These are phyloP conservation scores for Sciurus carolinensis DNA, from an alignment of 2,797 vertebrate genomes.

Conservation along the genomic window DNA sequence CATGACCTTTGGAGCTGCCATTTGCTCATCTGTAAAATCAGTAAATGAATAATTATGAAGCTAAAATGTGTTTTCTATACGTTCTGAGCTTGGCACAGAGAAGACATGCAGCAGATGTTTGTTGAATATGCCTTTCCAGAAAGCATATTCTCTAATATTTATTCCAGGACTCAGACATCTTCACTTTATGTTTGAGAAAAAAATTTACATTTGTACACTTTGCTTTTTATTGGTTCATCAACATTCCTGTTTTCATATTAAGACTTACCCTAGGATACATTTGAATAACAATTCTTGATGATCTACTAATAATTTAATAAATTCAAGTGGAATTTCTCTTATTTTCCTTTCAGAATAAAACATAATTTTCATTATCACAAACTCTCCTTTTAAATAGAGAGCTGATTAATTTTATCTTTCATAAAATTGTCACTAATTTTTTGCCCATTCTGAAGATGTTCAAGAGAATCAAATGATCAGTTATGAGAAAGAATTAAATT, in stretches of 20 bases:
- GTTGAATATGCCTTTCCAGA: neutral
- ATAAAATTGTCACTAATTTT: slow-evolving; percentile 68
- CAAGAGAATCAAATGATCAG: slow-evolving; percentile 66
- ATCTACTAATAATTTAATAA: slow-evolving; percentile 82
- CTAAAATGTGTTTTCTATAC: neutral
- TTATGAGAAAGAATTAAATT: slow-evolving; percentile 49
- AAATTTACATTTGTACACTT: neutral
- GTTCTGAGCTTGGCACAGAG: neutral
- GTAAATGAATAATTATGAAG: neutral
- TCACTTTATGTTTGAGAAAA: neutral
- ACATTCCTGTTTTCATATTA: neutral
- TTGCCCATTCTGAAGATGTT: slow-evolving; percentile 66
- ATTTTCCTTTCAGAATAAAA: slow-evolving; percentile 54
- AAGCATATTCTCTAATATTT: neutral
- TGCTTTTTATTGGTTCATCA: neutral
- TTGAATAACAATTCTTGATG: slow-evolving; percentile 77
- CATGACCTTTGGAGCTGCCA: neutral
- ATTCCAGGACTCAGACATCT: neutral
- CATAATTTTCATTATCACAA: slow-evolving; percentile 70
- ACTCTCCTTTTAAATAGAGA: slow-evolving; percentile 61
- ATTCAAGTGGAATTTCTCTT: slow-evolving; percentile 68
- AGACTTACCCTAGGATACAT: slow-evolving; percentile 30
- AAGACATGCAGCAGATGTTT: neutral
- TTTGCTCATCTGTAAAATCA: slow-evolving; percentile 22
- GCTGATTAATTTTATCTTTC: slow-evolving; percentile 63